A percentile compares a stretch with the other conserved stretches of the same genome.
Evolutionary conservation across 2,888 invertebrate species (phyloP).

Genomic region (Amiota mariae): DNA sequence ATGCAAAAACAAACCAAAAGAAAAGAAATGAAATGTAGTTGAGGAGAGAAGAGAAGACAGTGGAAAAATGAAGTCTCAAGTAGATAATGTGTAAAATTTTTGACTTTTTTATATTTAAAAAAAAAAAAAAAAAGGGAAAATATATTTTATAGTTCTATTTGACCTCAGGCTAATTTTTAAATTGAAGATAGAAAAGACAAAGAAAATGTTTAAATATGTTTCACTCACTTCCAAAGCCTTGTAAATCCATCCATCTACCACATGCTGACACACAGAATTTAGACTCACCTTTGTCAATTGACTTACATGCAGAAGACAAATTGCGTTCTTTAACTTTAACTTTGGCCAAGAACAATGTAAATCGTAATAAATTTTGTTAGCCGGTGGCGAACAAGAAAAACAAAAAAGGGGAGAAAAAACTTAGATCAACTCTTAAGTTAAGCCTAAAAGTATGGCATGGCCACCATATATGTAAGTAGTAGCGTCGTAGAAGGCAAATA

Average conservation of each 20-base stretch:
- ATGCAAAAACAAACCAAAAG: constrained; percentile 56
- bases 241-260: background rate
- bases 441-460: too few species aligned
- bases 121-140: constrained; percentile 2
- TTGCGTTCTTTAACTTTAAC: constrained; percentile 8
- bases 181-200: background rate
- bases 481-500: too few species aligned
- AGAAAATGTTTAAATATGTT: background rate
- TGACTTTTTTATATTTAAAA: background rate
- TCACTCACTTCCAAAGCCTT: too few species aligned
- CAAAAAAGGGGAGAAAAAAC: background rate
- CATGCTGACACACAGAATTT: background rate
- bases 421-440: background rate
- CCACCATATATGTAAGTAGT: too few species aligned
- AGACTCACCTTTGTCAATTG: background rate
- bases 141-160: constrained; percentile 8
- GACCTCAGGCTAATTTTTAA: constrained; percentile 12
- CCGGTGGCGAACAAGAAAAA: background rate
- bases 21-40: too few species aligned
- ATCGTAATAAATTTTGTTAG: constrained; percentile 23
- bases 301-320: constrained; percentile 8
- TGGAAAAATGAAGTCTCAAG: background rate
- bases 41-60: background rate
- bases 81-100: constrained; percentile 23
- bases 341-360: constrained; percentile 14